Percentiles rank a stretch among this genome's conserved stretches.
These are phyloP conservation scores for Zosterops japonicus DNA, from an alignment of 2,113 vertebrate species.

Conservation along the genomic window DNA sequence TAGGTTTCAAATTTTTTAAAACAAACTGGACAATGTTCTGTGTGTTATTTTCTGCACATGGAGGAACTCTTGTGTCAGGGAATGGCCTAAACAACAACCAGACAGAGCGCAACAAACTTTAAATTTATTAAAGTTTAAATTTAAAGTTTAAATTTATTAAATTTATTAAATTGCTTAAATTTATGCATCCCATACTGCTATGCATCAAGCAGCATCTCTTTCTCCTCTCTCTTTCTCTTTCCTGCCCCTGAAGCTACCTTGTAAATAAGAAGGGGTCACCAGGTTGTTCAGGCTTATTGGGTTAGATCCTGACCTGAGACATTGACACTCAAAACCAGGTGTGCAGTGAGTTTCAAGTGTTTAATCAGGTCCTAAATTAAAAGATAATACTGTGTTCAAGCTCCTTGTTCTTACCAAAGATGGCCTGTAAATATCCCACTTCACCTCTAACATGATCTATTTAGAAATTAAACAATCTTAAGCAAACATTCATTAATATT, in stretches of 20 bases:
- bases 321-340: neutral
- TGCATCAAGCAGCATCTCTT: neutral
- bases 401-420: neutral
- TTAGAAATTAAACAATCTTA: neutral
- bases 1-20: neutral
- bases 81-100: neutral
- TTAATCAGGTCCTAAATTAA: neutral
- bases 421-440: neutral
- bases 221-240: neutral
- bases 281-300: neutral
- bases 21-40: neutral
- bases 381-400: neutral
- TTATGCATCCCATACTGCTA: neutral
- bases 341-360: neutral
- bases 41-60: neutral
- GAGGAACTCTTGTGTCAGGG: neutral
- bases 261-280: neutral
- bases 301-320: neutral
- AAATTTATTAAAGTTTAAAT: neutral
- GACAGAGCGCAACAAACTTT: neutral
- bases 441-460: neutral
- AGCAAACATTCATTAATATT: neutral
- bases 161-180: neutral
- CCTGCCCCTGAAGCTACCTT: neutral
- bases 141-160: no score